Evolutionary conservation across 2,797 vertebrate species (phyloP), one percentile per base, ranked within the genome.

Genomic region (Odontamblyopus lacepedii): DNA sequence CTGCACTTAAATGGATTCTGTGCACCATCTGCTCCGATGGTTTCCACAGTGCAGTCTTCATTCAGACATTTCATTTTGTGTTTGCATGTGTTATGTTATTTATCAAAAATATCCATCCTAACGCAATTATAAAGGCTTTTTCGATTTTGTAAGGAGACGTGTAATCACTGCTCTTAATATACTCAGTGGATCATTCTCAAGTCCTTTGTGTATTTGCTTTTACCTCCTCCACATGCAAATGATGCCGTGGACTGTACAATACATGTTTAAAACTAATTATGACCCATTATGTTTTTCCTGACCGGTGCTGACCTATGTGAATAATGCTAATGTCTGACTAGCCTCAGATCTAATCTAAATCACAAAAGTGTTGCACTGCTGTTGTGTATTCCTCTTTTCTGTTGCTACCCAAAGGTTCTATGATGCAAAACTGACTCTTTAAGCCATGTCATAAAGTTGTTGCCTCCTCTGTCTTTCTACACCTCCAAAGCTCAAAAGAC

Each of bases 1-100:
- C 65, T 67, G 48, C 50, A 67, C 48, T 67, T 67, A 53, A 53
- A 53, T 67, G 29, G 48, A 67, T 67, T 67, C 18, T n/a, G 19
- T 53, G 65, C 29, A 19, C 50, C 27, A 23, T n/a, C 48, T 67
- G 48, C 48, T 53, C 65, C 18, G 26, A 44, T 32, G 26, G 7
- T 18, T 13, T 48, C 41, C 63, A 50, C 23, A 2, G 23, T 29
- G 11, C 41, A 44, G 63, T 63, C n/a, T 48, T 16, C 41, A 48
- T 26, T 44, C 12, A 15, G n/a, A 26, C 63, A 27, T 51, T 66
- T 29, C 4, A 66, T 48, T 26, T 16, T 15, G 16, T 11, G 35
- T 35, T 35, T 35, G 35, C 35, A 8, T 35, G 51, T 19, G 53
- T 56, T 56, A 23, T 56, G 55, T 56, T 56, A 56, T 19, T 9